Percentiles rank a stretch among this genome's conserved stretches.
phyloP scores from a whole-genome alignment of 2,113 vertebrate genomes.

The Callocephalon fimbriatum region DNA sequence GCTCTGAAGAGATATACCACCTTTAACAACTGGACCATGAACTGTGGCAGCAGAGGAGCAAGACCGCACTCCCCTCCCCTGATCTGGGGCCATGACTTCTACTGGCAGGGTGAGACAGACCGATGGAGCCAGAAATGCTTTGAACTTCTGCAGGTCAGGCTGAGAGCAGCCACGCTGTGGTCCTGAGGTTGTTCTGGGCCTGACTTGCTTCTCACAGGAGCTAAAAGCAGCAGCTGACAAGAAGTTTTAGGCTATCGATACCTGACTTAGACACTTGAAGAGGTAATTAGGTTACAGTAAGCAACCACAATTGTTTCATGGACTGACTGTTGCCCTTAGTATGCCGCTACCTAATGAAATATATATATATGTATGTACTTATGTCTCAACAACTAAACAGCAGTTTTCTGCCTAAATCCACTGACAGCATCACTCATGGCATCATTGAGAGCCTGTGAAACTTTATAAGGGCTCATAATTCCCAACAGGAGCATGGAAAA shows the following conservation, averaged over 20 bases:
- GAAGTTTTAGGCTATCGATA: background rate
- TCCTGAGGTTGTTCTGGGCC: background rate
- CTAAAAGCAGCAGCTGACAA: background rate
- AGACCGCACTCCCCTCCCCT: rapidly evolving
- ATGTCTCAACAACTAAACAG: background rate
- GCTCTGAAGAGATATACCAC: background rate
- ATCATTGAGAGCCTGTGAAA: background rate
- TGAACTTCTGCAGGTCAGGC: background rate
- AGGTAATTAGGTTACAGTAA: background rate
- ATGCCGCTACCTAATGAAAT: background rate
- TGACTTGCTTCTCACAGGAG: background rate
- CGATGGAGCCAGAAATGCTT: background rate
- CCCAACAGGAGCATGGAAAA: background rate
- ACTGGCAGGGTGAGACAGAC: background rate
- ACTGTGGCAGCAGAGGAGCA: background rate
- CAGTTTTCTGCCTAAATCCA: background rate
- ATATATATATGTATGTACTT: background rate
- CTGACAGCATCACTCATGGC: background rate
- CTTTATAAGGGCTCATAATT: background rate
- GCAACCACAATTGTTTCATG: background rate
- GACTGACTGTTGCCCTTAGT: background rate
- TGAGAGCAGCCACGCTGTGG: background rate
- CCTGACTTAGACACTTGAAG: background rate
- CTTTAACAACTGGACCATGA: background rate
- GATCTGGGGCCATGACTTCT: rapidly evolving